Evolutionary conservation across 2,797 vertebrate species (phyloP), one percentile per base, ranked within the genome.

Genomic region (Anomalospiza imberbis): DNA sequence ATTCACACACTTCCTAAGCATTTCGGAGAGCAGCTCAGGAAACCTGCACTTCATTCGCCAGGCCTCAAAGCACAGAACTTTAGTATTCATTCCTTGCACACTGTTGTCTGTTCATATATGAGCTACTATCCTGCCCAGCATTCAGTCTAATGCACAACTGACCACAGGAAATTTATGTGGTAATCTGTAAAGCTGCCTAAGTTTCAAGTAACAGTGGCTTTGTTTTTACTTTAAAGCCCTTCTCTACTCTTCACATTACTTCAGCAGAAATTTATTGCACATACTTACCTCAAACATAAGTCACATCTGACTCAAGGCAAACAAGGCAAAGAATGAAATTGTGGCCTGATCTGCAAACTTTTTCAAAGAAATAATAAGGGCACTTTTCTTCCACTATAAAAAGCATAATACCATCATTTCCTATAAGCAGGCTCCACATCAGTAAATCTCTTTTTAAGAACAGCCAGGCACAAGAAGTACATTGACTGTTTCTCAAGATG

Each of bases 141-240:
- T 83, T 91, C 87, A 93, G 61, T 44, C 57, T 89, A 91, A 88
- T 2, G 1, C 36, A 44, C 7, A 65, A 72, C 24, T 93, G 47
- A 82, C 60, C 61, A 55, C 76, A 88, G 84, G 45, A 91, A 96
- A 92, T 93, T 60, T 73, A 85, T 83, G 76, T 54, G 73, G 88
- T 60, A 87, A 91, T 58, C 78, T 55, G 17, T 85, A 94, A 97
- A 93, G 65, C 80, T 61, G 76, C 40, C 76, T 31, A 61, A 89
- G 48, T 50, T 89, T 89, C 93, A n/a, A 92, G 73, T 57, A 94
- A 76, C 34, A 62, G 25, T 42, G 78, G 32, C 42, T 67, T 74
- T 85, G 45, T 60, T 91, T 92, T 62, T 21, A 91, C 50, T 95
- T 94, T 60, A 96, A 89, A 97, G 55, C 72, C 90, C 80, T 95